Evolutionary conservation across 2,888 invertebrate genomes (phyloP), one percentile per base, ranked within the genome.

Genomic region (Meganola albula): DNA sequence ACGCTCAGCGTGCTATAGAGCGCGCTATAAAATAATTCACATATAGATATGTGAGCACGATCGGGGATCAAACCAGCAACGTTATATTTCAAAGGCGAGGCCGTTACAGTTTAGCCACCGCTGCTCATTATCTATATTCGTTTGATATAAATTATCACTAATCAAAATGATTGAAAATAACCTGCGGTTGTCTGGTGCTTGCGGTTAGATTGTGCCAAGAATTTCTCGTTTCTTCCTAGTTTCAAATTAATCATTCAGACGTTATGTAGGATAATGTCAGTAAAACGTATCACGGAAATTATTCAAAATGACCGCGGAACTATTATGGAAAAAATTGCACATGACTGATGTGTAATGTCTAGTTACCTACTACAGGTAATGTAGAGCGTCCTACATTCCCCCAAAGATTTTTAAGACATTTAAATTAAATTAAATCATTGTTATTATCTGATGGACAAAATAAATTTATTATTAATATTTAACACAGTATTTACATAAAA

Each of bases 151-250:
- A 48, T 52, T 42, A 25, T 35, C 10, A 33, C 41, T 42, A 43
- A 40, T 45, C 40, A 45, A 13, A 47, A 51, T 50, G 46, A 40
- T 37, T 37, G 35, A 31, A 29, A 13, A 22, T 32, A 24, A 32
- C 24, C 16, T 48, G 55, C 37, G 56, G 54, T 58, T 31, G 37
- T 38, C 31, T 37, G 48, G 61, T 39, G 58, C 55, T 63, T 56
- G 46, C 44, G 53, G 55, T 58, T 51, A 55, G 44, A 31, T 22
- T 10, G n/a, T n/a, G n/a, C 24, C 8, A 28, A 50, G 44, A 48
- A 41, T 48, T 45, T 56, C 56, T 43, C 44, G 39, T 38, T 49
- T 48, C 31, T 52, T 50, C 55, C 50, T 49, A 32, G 34, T 47
- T 39, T 37, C 22, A 43, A 53, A 44, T 44, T 40, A 41, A 52